Evolutionary conservation across 53 echinoderm and acorn worm species (phyloP).

Genomic region (Stichopus horrens): DNA sequence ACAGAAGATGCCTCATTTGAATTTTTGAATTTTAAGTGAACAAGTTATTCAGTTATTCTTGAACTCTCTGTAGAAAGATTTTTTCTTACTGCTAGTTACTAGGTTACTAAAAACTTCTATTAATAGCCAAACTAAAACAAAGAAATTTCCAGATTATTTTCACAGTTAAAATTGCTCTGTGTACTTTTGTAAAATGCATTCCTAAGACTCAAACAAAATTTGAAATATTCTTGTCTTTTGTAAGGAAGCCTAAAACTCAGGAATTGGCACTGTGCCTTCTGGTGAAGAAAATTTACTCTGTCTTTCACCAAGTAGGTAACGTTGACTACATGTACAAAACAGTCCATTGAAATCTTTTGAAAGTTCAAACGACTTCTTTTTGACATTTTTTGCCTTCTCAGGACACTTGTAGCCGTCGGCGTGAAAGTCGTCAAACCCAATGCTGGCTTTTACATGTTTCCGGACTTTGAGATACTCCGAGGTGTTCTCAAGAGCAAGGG

Average conservation of each 20-base stretch:
- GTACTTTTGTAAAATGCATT: too few relatives aligned
- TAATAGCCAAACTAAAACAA: too few relatives aligned
- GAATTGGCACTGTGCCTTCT: too few relatives aligned
- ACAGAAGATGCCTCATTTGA: too few relatives aligned
- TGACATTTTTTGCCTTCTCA: constrained; percentile 19
- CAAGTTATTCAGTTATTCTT: neutral
- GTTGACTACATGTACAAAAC: neutral
- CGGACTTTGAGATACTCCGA: constrained; percentile 90
- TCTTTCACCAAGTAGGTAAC: neutral
- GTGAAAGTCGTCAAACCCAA: constrained; percentile 66
- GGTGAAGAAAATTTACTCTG: too few relatives aligned
- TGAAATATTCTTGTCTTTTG: too few relatives aligned
- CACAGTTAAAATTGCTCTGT: too few relatives aligned
- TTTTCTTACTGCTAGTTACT: too few relatives aligned
- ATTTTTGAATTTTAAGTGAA: too few relatives aligned
- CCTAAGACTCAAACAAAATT: too few relatives aligned
- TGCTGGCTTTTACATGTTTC: constrained; percentile 86
- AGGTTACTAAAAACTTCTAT: too few relatives aligned
- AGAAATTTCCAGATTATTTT: neutral
- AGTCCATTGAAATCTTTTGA: neutral
- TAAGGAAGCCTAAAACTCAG: too few relatives aligned
- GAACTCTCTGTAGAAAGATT: neutral
- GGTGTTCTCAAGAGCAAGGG: constrained; percentile 60
- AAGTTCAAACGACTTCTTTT: neutral
- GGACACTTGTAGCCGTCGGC: constrained; percentile 72